These are phyloP conservation scores for Pseudorhombus dupliciocellatus DNA, from an alignment of 2,113 vertebrate genomes.

Conservation along the genomic window DNA sequence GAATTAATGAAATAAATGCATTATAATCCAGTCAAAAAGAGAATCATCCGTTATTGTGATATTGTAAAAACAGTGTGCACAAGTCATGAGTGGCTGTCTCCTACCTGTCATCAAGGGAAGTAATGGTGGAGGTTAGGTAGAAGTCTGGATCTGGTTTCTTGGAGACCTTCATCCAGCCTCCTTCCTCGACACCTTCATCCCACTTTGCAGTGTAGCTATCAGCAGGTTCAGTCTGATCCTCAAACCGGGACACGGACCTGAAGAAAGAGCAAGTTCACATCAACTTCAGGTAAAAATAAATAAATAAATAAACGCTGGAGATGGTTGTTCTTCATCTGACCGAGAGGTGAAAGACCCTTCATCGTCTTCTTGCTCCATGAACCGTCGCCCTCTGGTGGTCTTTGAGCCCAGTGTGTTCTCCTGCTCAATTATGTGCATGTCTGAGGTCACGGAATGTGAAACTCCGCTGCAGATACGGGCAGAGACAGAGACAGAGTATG, in stretches of 20 bases:
- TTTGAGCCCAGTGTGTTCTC: constrained; percentile 82
- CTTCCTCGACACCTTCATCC: constrained; percentile 80
- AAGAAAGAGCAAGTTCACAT: neutral
- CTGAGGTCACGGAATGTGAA: constrained; percentile 91
- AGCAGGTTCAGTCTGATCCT: constrained; percentile 79
- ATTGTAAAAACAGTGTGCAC: neutral
- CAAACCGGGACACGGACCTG: constrained; percentile 77
- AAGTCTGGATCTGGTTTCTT: constrained; percentile 80
- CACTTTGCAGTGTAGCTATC: constrained; percentile 83
- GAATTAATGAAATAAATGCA: neutral
- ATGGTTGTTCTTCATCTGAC: constrained; percentile 36
- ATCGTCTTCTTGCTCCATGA: constrained; percentile 79
- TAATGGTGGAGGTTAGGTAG: constrained; percentile 75
- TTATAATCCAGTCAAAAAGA: no score
- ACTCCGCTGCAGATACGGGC: constrained; percentile 81
- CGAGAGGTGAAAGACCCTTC: constrained; percentile 82
- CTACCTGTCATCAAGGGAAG: constrained; percentile 85
- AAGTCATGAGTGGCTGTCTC: neutral
- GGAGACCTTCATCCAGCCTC: constrained; percentile 86
- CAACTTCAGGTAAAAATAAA: neutral
- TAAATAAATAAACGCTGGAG: neutral
- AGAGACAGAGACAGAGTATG: neutral
- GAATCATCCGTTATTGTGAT: no score
- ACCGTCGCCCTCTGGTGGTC: constrained; percentile 75
- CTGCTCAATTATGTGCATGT: constrained; percentile 96